A percentile compares a stretch with the other conserved stretches of the same genome.
These are phyloP conservation scores for Brachyistius frenatus DNA, from an alignment of 2,113 vertebrate genomes.

Conservation along the genomic window DNA sequence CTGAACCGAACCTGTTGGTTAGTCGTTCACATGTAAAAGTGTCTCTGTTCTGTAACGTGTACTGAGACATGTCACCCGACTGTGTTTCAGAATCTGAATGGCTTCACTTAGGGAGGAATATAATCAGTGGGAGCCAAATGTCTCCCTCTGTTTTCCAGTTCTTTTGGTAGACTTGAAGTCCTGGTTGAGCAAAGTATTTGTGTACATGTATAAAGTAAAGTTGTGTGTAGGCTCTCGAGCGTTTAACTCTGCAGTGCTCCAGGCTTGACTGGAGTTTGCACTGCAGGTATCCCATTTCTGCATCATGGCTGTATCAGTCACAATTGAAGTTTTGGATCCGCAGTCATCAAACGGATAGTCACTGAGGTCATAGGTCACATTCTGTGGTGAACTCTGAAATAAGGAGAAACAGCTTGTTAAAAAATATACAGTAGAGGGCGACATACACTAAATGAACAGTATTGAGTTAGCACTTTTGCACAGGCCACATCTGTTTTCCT, in stretches of 20 bases:
- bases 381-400: conserved; percentile 14
- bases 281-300: conserved; percentile 14
- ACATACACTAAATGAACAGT: neutral
- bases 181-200: neutral
- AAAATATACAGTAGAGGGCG: conserved; percentile 28
- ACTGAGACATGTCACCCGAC: conserved; percentile 38
- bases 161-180: neutral
- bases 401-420: neutral
- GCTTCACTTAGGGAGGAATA: conserved; percentile 39
- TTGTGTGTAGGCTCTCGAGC: conserved; percentile 15
- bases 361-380: neutral
- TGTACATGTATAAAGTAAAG: conserved; percentile 51
- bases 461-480: neutral
- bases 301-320: neutral
- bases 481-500: neutral
- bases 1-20: conserved; percentile 41
- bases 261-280: conserved; percentile 27
- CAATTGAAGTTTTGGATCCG: conserved; percentile 13
- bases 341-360: neutral
- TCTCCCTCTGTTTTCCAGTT: neutral
- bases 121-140: conserved; percentile 16
- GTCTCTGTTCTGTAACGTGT: conserved; percentile 36
- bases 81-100: conserved; percentile 57
- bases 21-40: conserved; percentile 11
- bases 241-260: conserved; percentile 28